Evolutionary conservation across 1,140 invertebrate species (phyloP).

Genomic region (Caenorhabditis latens): DNA sequence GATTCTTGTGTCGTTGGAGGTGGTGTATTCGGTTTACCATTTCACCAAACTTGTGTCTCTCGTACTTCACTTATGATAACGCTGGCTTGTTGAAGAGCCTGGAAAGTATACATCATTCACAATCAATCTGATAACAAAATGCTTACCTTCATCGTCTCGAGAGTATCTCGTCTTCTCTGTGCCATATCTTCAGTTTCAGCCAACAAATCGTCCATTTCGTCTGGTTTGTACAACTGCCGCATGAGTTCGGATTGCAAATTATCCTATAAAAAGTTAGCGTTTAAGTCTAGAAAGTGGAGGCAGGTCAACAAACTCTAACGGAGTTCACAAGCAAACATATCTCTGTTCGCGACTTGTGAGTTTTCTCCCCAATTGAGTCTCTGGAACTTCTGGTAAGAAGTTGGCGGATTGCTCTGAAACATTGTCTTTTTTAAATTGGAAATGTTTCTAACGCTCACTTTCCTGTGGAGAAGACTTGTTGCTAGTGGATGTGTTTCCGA

Average conservation of each 20-base stretch:
- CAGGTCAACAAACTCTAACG: slow-evolving; percentile 80
- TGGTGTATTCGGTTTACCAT: neutral
- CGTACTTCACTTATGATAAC: slow-evolving; percentile 96
- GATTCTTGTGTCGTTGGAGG: neutral
- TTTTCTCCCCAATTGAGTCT: slow-evolving; percentile 81
- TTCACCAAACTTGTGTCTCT: slow-evolving; percentile 96
- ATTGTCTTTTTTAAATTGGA: no score
- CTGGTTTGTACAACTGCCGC: slow-evolving; percentile 95
- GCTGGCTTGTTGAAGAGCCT: slow-evolving; percentile 92
- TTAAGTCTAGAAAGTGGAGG: neutral
- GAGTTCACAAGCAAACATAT: slow-evolving; percentile 98
- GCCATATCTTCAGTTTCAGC: slow-evolving; percentile 98
- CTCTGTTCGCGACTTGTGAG: slow-evolving; percentile 92
- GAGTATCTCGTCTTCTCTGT: slow-evolving; percentile 91
- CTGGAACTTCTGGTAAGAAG: slow-evolving; percentile 58
- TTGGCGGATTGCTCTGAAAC: slow-evolving; percentile 53
- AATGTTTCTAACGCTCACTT: neutral
- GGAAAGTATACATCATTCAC: slow-evolving; percentile 20
- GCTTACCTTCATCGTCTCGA: slow-evolving; percentile 94
- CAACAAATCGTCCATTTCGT: slow-evolving; percentile 91
- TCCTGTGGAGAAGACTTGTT: slow-evolving; percentile 33
- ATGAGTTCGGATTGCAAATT: slow-evolving; percentile 98
- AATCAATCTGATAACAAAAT: neutral
- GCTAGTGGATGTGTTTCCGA: slow-evolving; percentile 5
- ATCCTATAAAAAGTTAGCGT: slow-evolving; percentile 79